Evolutionary conservation across 2,888 invertebrate species (phyloP), one percentile per base, ranked within the genome.

Genomic region (Frankliniella intonsa): DNA sequence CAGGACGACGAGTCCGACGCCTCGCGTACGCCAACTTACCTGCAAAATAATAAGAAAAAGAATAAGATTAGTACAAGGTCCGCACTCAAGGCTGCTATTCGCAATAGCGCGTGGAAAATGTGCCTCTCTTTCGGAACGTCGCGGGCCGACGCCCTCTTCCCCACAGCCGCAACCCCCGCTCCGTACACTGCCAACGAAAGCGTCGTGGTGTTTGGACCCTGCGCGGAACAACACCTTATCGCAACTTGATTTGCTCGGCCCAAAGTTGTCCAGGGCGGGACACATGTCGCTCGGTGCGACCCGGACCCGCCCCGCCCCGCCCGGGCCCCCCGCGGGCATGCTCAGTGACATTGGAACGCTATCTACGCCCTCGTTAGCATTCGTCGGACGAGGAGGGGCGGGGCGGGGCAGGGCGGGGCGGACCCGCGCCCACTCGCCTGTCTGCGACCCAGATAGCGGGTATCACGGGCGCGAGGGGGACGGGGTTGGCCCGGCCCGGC

Each of bases 321-420:
- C 7, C 55, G 11, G 14, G 55, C 55, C 2, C 55, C n/a, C n/a
- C 51, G 51, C 55, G 55, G 14, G 55, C 55, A 55, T 17, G 55
- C 55, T 55, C 22, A 12, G 69, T 25, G 69, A 76, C 69, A 76
- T 76, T 76, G 69, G 12, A 25, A 22, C 69, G 69, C 69, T 76
- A 76, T 76, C 69, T 22, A 11, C 69, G n/a, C 22, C 69, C 22
- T 69, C 69, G 69, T 76, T 76, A 76, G 69, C 25, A 76, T 76
- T 76, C 69, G 69, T 76, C 69, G 25, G 69, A 9, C 69, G 69
- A 25, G 38, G 38, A 2, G 62, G 14, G 55, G 55, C 12, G 55
- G 17, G 55, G 55, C 55, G 9, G 55, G 55, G 55, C 55, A 8
- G 55, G 55, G 55, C 55, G 55, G 55, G 62, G 62, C 62, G 62